Percentiles rank a stretch among this genome's conserved stretches.
Conservation (phyloP, 1,140 invertebrate genomes). For the Orius laevigatus region DNA sequence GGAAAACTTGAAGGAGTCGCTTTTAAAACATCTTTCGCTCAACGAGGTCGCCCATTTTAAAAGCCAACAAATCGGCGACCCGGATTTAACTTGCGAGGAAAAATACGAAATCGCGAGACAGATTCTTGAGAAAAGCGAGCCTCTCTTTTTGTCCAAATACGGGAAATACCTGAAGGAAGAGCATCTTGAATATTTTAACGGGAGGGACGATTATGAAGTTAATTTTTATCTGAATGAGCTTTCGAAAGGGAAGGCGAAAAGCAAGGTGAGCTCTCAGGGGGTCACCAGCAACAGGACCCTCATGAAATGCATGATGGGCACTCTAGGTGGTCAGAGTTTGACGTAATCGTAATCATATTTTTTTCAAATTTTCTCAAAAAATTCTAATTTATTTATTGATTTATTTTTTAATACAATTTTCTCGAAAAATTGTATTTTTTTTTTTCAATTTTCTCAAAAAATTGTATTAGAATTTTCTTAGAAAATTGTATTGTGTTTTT, state of each 20-base stretch:
- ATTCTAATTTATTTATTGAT: too few species aligned
- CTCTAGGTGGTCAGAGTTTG: too few species aligned
- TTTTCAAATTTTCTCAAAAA: too few species aligned
- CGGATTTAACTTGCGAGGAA: constrained; percentile 46
- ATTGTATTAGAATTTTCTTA: too few species aligned
- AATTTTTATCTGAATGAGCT: constrained; percentile 34
- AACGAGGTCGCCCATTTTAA: constrained; percentile 20
- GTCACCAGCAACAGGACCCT: constrained; percentile 26
- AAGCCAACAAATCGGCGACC: constrained; percentile 60
- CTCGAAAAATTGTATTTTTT: too few species aligned
- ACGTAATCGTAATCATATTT: too few species aligned
- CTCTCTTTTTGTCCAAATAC: constrained; percentile 56
- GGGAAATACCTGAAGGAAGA: constrained; percentile 48
- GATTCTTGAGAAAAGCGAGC: constrained; percentile 44
- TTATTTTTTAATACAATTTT: too few species aligned
- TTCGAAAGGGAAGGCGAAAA: neutral
- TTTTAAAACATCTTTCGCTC: constrained; percentile 16
- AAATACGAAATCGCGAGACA: constrained; percentile 50
- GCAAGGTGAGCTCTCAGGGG: constrained; percentile 26
- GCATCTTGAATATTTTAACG: constrained; percentile 48
- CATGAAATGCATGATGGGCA: too few species aligned
- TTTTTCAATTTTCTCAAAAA: too few species aligned
- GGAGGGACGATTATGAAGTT: constrained; percentile 34
- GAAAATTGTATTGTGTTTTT: too few species aligned
- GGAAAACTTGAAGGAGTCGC: neutral